A percentile compares a stretch with the other conserved stretches of the same genome.
Evolutionary conservation across 2,888 invertebrate species (phyloP).

Genomic region (Metalampra italica): DNA sequence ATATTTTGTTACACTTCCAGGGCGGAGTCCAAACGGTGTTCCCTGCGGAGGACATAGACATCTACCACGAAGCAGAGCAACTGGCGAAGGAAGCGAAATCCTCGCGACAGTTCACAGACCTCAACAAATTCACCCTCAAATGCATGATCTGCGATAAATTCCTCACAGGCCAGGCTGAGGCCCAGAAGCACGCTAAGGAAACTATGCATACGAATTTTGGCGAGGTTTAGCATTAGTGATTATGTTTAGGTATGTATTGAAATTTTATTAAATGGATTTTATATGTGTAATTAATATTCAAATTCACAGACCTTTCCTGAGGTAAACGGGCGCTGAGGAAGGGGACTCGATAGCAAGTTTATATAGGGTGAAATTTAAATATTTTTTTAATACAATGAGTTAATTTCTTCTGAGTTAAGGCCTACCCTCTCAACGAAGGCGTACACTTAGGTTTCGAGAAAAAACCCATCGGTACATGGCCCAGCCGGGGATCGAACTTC

Average conservation of each 20-base stretch:
- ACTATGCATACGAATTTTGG: constrained; percentile 91
- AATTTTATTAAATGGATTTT: background rate
- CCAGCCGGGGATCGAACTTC: too few species aligned
- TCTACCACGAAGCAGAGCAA: constrained; percentile 89
- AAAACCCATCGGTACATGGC: too few species aligned
- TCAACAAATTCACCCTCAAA: constrained; percentile 90
- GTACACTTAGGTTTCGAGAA: too few species aligned
- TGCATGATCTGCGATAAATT: constrained; percentile 89
- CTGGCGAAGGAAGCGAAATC: constrained; percentile 93
- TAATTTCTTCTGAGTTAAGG: too few species aligned
- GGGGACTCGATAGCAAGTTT: too few species aligned
- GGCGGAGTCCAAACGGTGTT: constrained; percentile 89
- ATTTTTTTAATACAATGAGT: too few species aligned
- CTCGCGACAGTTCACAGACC: constrained; percentile 93
- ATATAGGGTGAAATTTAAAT: too few species aligned
- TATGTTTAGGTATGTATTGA: constrained; percentile 12
- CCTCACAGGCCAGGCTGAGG: constrained; percentile 89
- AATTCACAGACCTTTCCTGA: too few species aligned
- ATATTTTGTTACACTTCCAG: too few species aligned
- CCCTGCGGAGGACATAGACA: constrained; percentile 83
- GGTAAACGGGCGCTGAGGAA: too few species aligned
- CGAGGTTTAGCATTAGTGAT: constrained; percentile 78
- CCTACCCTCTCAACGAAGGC: too few species aligned
- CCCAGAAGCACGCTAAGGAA: constrained; percentile 89
- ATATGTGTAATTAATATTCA: too few species aligned